Conservation (phyloP, 2,113 vertebrate species). For the Eulemur rufifrons region DNA sequence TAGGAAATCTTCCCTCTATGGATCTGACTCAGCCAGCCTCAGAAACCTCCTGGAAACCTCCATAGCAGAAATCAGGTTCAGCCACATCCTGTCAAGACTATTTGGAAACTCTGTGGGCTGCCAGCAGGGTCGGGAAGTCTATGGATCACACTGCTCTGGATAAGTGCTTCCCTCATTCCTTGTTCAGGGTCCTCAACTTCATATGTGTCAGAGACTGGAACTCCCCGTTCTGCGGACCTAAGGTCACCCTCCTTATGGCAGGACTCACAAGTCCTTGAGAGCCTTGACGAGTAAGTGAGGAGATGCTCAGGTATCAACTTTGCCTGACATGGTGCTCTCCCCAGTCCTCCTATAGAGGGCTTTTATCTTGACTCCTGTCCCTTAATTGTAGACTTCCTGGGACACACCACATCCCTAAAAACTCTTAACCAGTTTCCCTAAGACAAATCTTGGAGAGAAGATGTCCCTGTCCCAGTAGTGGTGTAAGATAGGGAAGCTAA, state of each 20-base stretch:
- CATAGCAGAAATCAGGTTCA: neutral
- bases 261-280: neutral
- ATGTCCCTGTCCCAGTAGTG: neutral
- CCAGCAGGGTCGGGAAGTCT: neutral
- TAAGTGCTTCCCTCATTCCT: neutral
- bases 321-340: neutral
- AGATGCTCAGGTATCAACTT: neutral
- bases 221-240: neutral
- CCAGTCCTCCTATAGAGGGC: neutral
- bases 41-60: neutral
- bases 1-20: neutral
- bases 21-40: neutral
- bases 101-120: neutral
- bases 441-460: neutral
- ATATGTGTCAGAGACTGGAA: neutral
- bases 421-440: neutral
- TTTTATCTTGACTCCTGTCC: neutral
- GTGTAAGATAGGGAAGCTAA: neutral
- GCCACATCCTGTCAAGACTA: no score
- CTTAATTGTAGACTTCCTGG: neutral
- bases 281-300: neutral
- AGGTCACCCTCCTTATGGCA: neutral
- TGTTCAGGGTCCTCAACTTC: neutral
- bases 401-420: neutral
- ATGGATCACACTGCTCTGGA: no score